phyloP scores from a whole-genome alignment of 2,113 vertebrate genomes.

The Boleophthalmus pectinirostris region DNA sequence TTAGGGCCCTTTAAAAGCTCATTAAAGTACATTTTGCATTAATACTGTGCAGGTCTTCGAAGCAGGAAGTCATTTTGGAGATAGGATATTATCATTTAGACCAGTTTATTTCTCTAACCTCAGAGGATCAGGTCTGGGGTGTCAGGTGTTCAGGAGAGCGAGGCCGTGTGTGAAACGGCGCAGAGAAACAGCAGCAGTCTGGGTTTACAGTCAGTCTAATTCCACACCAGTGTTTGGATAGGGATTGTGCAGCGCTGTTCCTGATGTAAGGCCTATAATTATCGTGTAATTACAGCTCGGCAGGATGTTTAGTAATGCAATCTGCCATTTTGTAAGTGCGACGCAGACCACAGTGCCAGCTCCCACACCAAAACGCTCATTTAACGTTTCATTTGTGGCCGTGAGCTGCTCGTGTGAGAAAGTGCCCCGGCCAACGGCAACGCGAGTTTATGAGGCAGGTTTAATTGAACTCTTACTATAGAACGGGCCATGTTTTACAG shows the following conservation, averaged over 20 bases:
- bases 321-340: constrained; percentile 51
- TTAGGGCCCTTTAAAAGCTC: too few species aligned
- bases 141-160: neutral
- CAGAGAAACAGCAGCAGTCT: neutral
- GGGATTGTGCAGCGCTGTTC: constrained; percentile 38
- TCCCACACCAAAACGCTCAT: constrained; percentile 2
- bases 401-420: neutral
- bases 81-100: neutral
- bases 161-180: neutral
- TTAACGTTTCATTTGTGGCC: constrained; percentile 6
- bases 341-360: constrained; percentile 33
- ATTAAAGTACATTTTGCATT: too few species aligned
- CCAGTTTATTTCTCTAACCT: neutral
- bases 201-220: constrained; percentile 44
- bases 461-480: too few species aligned
- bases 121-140: neutral
- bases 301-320: constrained; percentile 60
- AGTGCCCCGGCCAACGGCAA: neutral
- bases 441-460: too few species aligned
- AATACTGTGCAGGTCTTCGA: neutral
- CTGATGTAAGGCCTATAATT: constrained; percentile 62
- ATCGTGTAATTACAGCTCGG: constrained; percentile 64
- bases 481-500: too few species aligned
- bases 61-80: neutral
- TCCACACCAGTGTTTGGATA: constrained; percentile 56